phyloP scores from a whole-genome alignment of 1,140 invertebrate species.

The Chironomus striatipennis region DNA sequence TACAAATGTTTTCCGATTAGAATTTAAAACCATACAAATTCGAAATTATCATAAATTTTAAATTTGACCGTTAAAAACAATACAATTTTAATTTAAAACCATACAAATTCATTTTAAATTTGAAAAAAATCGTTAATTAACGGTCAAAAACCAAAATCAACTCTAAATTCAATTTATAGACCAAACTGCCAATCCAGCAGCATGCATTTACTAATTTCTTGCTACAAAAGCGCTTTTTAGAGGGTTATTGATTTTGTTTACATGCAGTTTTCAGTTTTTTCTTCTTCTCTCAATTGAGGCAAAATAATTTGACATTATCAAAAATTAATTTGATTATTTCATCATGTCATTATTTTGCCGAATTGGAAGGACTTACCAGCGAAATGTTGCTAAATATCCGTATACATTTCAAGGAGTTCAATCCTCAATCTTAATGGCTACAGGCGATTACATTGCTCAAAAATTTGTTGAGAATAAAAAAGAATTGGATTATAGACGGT shows the following conservation, averaged over 20 bases:
- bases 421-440: slow-evolving; percentile 39
- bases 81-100: too few relatives aligned
- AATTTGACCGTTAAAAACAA: too few relatives aligned
- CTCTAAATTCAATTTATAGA: neutral
- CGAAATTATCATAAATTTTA: too few relatives aligned
- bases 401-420: slow-evolving; percentile 33
- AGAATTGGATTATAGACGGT: slow-evolving; percentile 27
- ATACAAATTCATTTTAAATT: too few relatives aligned
- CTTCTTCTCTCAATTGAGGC: neutral
- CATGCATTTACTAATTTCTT: too few relatives aligned
- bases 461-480: slow-evolving; percentile 36
- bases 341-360: neutral
- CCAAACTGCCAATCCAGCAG: too few relatives aligned
- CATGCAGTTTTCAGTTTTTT: neutral
- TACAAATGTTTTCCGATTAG: too few relatives aligned
- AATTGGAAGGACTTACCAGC: neutral
- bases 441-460: slow-evolving; percentile 41
- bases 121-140: too few relatives aligned
- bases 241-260: neutral
- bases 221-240: too few relatives aligned
- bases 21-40: too few relatives aligned
- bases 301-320: neutral
- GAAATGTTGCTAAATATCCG: neutral
- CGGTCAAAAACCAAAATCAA: too few relatives aligned
- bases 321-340: neutral